These are phyloP conservation scores for Pemphigus obesinymphae DNA, from an alignment of 1,140 invertebrate genomes.

Conservation along the genomic window DNA sequence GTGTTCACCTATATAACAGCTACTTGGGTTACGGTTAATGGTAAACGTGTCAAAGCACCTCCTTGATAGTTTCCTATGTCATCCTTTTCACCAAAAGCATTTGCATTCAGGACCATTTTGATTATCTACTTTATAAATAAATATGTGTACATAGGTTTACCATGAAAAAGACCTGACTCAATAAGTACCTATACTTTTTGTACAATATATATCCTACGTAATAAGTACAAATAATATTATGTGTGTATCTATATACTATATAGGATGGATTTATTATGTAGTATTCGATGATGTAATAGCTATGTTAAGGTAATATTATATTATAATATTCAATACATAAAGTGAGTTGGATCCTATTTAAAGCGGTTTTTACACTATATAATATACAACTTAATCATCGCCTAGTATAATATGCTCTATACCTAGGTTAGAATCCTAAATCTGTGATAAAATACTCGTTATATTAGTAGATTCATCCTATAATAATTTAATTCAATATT, in stretches of 20 bases:
- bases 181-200: background rate
- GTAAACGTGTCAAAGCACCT: constrained; percentile 12
- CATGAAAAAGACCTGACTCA: background rate
- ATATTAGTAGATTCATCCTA: no score
- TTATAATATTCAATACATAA: background rate
- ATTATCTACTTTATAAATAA: background rate
- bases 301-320: background rate
- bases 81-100: background rate
- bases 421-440: no score
- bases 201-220: no score
- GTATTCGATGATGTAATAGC: background rate
- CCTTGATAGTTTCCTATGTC: background rate
- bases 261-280: no score
- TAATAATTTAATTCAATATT: no score
- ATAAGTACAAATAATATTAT: no score
- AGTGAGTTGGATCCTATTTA: background rate
- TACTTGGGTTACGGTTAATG: constrained; percentile 4
- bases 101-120: background rate
- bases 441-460: no score
- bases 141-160: background rate
- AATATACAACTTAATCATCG: no score
- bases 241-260: no score
- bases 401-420: no score
- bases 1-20: background rate
- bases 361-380: no score